Base-by-base conservation (phyloP, 2,888 invertebrate genomes). In the Chrysolina oricalcia region DNA sequence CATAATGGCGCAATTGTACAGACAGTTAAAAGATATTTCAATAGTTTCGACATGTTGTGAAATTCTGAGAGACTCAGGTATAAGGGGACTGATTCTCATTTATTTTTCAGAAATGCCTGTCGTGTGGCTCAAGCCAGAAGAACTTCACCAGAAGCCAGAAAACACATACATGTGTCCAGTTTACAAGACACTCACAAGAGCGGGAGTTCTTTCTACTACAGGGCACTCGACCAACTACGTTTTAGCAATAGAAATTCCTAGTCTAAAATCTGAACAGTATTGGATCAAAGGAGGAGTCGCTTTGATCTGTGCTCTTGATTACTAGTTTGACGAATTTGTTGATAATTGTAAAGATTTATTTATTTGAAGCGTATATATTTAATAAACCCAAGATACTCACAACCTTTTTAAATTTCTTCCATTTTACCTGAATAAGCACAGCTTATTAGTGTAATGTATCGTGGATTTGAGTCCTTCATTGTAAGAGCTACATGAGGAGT, bases 161-260 rank as follows among this genome's bases (percentile, higher is more conserved):
- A 90, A 90, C 43, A 85, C 89, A 56, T 93, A 93, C 82, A 89
- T 90, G 43, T 93, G 92, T 84, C 93, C 93, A 0, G 91, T 93
- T 66, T 93, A 93, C 85, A 93, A 93, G 86, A 93, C 93, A 0
- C 88, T 92, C 9, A 91, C 90, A 41, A 86, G 93, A 81, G 92
- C 92, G 68, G 93, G 93, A 40, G 90, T 90, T 0, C 86, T 93
- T 11, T 93, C 93, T 46, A 93, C 93, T 0, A 93, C 93, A 0
- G 93, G 93, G 10, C 93, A 93, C 87, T 93, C 93, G 5, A 93
- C 93, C 9, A 93, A 93, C 87, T 93, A 92, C 84, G 92, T 93
- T 50, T 87, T 93, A 41, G 89, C 91, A 1, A 91, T 93, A 86
- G 91, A 91, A 86, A 86, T 93, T 64, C 92, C 93, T 0, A 91